Percentiles rank a stretch among this genome's conserved stretches.
phyloP scores from a whole-genome alignment of 2,797 vertebrate species.

The Apodemus agrarius region DNA sequence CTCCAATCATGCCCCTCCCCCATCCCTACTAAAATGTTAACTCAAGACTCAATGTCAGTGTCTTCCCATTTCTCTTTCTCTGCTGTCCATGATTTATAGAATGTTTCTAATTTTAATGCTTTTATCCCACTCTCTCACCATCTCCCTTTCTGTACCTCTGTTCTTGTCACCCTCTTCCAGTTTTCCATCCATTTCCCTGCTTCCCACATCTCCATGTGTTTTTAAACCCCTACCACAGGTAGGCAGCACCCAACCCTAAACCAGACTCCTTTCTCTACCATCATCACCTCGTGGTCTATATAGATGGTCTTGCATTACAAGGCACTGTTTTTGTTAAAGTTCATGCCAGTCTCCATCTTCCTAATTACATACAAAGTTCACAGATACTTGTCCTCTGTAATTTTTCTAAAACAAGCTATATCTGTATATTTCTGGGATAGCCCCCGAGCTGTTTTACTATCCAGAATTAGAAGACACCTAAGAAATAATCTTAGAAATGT shows the following conservation, averaged over 20 bases:
- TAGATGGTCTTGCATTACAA: not conserved
- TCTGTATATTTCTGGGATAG: not conserved
- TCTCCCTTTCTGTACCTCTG: not conserved
- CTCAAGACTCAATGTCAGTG: not conserved
- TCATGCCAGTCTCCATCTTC: not conserved
- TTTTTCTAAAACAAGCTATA: not conserved
- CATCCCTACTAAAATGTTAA: not conserved
- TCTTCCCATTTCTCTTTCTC: not conserved
- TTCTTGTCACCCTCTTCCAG: not conserved
- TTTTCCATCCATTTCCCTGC: not conserved
- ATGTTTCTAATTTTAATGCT: not conserved
- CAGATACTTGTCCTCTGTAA: not conserved
- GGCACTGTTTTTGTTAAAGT: not conserved
- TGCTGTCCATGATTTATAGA: not conserved
- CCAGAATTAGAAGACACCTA: slow-evolving; percentile 20
- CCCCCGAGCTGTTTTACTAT: not conserved
- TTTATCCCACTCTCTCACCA: not conserved
- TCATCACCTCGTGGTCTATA: not conserved
- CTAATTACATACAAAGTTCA: not conserved
- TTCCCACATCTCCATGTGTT: not conserved
- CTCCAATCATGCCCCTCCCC: not conserved
- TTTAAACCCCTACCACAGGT: not conserved
- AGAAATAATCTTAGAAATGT: slow-evolving; percentile 31
- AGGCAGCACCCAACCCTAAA: not conserved
- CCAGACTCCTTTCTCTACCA: not conserved